Base-by-base conservation (phyloP, 2,113 vertebrate genomes). In the Sinocyclocheilus grahami region DNA sequence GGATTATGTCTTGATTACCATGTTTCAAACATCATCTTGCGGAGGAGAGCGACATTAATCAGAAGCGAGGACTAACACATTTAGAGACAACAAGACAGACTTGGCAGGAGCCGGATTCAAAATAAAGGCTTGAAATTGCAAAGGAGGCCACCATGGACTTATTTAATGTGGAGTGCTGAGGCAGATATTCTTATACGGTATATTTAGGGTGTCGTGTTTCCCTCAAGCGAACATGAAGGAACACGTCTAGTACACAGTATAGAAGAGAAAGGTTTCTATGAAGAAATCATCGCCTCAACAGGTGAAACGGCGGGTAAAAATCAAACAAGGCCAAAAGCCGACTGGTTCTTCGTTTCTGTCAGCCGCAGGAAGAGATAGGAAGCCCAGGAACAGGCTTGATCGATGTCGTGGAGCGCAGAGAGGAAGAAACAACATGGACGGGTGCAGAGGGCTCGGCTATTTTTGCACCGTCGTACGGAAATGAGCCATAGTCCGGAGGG, bases 331-430 rank as follows among this genome's bases (percentile, higher is more conserved):
- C 94, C 93, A 93, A 92, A 92, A 92, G 87, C 7, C 24, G 46
- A 80, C 60, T 86, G 77, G 90, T 88, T 92, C 87, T 88, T 87
- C 88, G 87, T 24, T 67, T 83, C 63, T 80, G 84, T 71, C 71
- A 39, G 93, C 92, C 91, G 94, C 95, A 96, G 96, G 96, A 98
- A 97, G 93, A 96, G 96, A 96, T 95, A 97, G 95, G 95, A 96
- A 95, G 94, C 95, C 92, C 94, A 92, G 94, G 94, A 95, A 95
- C 93, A 95, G 91, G 94, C 93, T 95, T 96, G 96, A 97, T 95
- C 94, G 95, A 96, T 95, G 96, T 95, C 95, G 94, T 95, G 91
- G 93, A 94, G 93, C 82, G 94, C 86, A 92, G 90, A 95, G 92
- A 96, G 95, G 94, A 97, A 97, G 96, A 96, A 96, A 95, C 92